phyloP scores from a whole-genome alignment of 2,797 vertebrate species.

The Capromys pilorides region DNA sequence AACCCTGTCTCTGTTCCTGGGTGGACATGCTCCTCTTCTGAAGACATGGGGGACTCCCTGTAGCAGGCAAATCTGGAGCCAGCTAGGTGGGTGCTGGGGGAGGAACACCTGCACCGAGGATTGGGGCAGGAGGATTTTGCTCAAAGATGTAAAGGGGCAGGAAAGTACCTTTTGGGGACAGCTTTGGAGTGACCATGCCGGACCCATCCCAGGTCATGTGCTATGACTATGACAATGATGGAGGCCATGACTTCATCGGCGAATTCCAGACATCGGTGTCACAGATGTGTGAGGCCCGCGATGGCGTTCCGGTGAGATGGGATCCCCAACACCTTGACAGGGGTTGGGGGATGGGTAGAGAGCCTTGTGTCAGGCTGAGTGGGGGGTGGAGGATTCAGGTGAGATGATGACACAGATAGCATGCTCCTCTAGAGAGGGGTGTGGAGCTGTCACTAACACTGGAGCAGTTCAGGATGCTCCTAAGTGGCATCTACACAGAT shows the following conservation, averaged over 20 bases:
- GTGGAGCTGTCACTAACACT: neutral
- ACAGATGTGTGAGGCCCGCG: constrained; percentile 93
- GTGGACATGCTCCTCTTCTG: neutral
- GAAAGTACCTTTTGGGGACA: neutral
- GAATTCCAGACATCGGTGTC: constrained; percentile 94
- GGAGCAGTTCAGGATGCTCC: neutral
- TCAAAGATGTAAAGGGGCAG: neutral
- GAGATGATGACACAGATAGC: neutral
- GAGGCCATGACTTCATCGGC: constrained; percentile 98
- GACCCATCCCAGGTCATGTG: constrained; percentile 90
- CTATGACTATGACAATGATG: constrained; percentile 97
- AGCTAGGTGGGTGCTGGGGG: neutral
- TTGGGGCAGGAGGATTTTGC: neutral
- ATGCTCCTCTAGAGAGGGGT: neutral
- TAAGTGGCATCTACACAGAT: neutral
- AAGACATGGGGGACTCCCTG: neutral
- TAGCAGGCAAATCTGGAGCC: neutral
- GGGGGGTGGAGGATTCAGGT: neutral
- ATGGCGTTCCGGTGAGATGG: constrained; percentile 89
- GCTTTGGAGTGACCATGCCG: constrained; percentile 22
- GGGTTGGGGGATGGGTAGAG: rapidly evolving
- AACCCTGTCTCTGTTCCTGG: neutral
- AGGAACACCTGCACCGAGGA: neutral
- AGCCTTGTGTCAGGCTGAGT: neutral
- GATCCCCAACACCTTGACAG: neutral